These are phyloP conservation scores for Drosophila takahashii DNA, from an alignment of 1,140 invertebrate species.

Conservation along the genomic window DNA sequence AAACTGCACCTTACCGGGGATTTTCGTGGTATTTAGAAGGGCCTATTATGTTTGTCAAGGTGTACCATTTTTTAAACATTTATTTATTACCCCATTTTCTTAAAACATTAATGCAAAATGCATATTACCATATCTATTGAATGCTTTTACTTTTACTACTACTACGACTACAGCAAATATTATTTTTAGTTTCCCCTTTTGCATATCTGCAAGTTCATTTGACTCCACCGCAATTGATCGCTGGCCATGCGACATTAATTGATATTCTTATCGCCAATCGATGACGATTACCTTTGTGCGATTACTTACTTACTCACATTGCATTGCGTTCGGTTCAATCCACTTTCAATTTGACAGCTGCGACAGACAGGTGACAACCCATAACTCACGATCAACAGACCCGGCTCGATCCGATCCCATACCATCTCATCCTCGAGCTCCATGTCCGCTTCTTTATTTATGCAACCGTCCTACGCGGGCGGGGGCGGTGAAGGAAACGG, in stretches of 20 bases:
- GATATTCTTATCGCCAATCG: conserved; percentile 84
- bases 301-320: conserved; percentile 47
- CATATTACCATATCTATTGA: too few species aligned
- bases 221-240: conserved; percentile 23
- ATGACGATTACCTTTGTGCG: conserved; percentile 63
- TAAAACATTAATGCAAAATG: too few species aligned
- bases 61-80: too few species aligned
- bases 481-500: conserved; percentile 2
- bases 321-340: conserved; percentile 63
- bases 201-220: conserved; percentile 5
- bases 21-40: neutral
- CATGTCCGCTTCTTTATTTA: conserved; percentile 76
- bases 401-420: conserved; percentile 44
- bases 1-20: conserved; percentile 1
- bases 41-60: neutral
- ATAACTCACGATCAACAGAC: conserved; percentile 71
- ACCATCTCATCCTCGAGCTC: conserved; percentile 18
- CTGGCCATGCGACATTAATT: conserved; percentile 73
- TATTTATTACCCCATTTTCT: too few species aligned
- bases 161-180: neutral
- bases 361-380: conserved; percentile 84
- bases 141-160: neutral
- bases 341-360: conserved; percentile 84
- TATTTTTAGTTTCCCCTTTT: conserved; percentile 3
- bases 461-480: conserved; percentile 63